Base-by-base conservation (phyloP, 2,797 vertebrate species). In the Argyrosomus regius region DNA sequence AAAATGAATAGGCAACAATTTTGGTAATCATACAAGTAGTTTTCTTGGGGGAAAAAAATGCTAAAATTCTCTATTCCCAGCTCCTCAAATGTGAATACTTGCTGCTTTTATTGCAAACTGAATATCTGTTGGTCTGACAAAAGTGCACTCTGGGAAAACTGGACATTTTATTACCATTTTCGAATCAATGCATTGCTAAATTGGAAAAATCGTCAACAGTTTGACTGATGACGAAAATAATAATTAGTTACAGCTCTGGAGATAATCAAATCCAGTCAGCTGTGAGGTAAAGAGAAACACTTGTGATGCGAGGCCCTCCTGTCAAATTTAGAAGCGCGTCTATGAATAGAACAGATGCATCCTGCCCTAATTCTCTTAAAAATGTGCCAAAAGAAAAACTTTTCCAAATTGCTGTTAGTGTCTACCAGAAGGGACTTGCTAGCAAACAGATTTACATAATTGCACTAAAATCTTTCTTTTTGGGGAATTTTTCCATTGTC, bases 291-390 rank as follows among this genome's bases (percentile, higher is more conserved):
- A 72, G 17, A 65, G 22, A 46, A 46, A 66, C 6, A 3, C 4
- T 18, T 26, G 18, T 41, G 26, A 53, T 64, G 4, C 18, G n/a
- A 39, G 18, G 8, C 52, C 26, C 18, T 60, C 14, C 11, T 63
- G 46, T 58, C 71, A 50, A 35, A 31, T 50, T 10, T 57, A 49
- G 13, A 75, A 45, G 14, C 31, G 10, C 12, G 20, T 45, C 9
- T 46, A 18, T 75, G 18, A 26, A 14, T 8, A 54, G 24, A 24
- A 63, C 12, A 57, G 22, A 28, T 39, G 39, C 24, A 13, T n/a
- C 41, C 48, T 76, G 35, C 61, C 17, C 4, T 45, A 20, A 59
- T 59, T 72, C 59, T 35, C 31, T 45, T 18, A n/a, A 53, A 57
- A 66, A 11, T 7, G 22, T 24, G 41, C 64, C 14, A 46, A 24